These are phyloP conservation scores for Tachuris rubrigastra DNA, from an alignment of 2,113 vertebrate genomes.

Conservation along the genomic window DNA sequence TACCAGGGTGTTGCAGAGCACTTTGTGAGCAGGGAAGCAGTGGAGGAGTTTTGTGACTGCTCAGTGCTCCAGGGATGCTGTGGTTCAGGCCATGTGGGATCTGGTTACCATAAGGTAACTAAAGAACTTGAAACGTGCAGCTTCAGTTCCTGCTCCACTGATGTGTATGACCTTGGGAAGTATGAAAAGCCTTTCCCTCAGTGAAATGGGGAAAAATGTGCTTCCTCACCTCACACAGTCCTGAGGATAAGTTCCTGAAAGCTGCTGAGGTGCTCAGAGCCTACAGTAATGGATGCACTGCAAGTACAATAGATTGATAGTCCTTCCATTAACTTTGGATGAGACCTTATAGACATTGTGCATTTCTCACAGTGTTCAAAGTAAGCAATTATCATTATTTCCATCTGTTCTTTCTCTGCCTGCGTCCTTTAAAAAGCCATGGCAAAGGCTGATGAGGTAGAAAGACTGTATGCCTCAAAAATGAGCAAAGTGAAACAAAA, in stretches of 20 bases:
- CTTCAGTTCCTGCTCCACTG: not conserved
- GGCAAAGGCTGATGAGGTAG: not conserved
- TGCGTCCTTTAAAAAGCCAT: slow-evolving; percentile 3
- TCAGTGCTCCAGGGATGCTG: accelerated
- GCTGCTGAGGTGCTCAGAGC: not conserved
- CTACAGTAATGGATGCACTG: not conserved
- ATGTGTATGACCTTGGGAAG: not conserved
- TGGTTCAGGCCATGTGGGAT: not conserved
- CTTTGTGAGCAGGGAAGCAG: not conserved
- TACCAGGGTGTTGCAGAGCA: not conserved
- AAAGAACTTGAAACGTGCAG: not conserved
- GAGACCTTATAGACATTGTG: not conserved
- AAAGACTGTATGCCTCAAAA: not conserved
- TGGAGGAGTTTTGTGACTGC: not conserved
- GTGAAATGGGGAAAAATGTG: not conserved
- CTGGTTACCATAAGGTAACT: not conserved
- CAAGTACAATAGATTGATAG: not conserved
- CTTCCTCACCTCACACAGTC: not conserved
- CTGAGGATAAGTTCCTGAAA: not conserved
- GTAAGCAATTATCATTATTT: slow-evolving; percentile 36
- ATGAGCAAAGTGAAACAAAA: not conserved
- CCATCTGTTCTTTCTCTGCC: slow-evolving; percentile 27
- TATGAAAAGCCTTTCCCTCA: not conserved
- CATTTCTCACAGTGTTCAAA: not conserved
- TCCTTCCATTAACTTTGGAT: slow-evolving; percentile 25